Conservation (phyloP, 2,888 invertebrate genomes). For the Acleris holmiana region DNA sequence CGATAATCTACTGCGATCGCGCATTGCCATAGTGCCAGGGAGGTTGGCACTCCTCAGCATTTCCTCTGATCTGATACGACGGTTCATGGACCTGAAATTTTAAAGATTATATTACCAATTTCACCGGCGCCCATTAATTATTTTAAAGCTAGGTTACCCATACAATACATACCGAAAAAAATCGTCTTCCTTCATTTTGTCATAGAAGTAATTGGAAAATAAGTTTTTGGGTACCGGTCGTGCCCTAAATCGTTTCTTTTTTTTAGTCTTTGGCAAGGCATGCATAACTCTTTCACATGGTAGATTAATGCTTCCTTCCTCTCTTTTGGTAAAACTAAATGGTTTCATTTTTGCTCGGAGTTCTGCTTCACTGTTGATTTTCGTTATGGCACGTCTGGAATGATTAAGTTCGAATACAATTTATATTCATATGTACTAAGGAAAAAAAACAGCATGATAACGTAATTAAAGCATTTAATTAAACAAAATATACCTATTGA, state of each 20-base stretch:
- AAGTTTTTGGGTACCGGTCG: constrained; percentile 88
- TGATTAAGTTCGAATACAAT: background rate
- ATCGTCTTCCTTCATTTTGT: constrained; percentile 89
- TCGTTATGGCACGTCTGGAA: constrained; percentile 82
- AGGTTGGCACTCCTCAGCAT: constrained; percentile 86
- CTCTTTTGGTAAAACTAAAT: constrained; percentile 86
- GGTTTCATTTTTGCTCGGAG: constrained; percentile 87
- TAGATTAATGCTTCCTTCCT: constrained; percentile 77
- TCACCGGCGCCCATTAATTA: background rate
- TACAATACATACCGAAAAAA: constrained; percentile 84
- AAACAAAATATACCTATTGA: constrained; percentile 5
- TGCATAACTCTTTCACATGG: constrained; percentile 67
- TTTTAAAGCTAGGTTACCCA: background rate
- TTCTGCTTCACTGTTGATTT: constrained; percentile 85
- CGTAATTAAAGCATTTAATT: background rate
- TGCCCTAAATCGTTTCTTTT: constrained; percentile 85
- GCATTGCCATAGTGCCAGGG: constrained; percentile 88
- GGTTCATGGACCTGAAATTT: constrained; percentile 83
- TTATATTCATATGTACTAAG: background rate
- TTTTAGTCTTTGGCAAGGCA: constrained; percentile 66
- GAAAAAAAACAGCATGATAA: background rate
- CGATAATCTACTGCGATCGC: constrained; percentile 81
- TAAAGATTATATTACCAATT: background rate
- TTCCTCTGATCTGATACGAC: constrained; percentile 88
- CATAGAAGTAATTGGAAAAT: constrained; percentile 88